These are phyloP conservation scores for Ischnura elegans DNA, from an alignment of 2,888 invertebrate species.

Conservation along the genomic window DNA sequence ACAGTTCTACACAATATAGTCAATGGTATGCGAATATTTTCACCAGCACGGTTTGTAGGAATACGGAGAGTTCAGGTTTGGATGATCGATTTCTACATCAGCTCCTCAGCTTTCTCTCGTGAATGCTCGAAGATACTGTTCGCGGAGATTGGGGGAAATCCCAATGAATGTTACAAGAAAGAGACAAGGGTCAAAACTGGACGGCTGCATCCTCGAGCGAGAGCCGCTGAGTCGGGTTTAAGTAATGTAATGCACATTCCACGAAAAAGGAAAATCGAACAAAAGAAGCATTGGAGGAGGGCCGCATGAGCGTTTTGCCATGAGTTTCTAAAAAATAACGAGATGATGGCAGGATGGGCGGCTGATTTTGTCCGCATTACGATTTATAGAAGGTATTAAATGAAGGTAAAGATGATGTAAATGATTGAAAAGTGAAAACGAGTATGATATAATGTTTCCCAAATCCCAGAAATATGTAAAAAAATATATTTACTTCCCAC, in stretches of 20 bases:
- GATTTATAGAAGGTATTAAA: too few relatives aligned
- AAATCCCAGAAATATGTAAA: too few relatives aligned
- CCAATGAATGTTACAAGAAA: background rate
- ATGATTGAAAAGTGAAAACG: too few relatives aligned
- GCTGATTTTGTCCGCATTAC: too few relatives aligned
- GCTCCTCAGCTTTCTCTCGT: background rate
- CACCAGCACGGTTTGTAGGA: background rate
- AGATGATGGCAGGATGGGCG: too few relatives aligned
- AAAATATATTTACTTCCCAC: too few relatives aligned
- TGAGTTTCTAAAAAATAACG: too few relatives aligned
- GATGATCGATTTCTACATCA: background rate
- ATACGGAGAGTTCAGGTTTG: background rate
- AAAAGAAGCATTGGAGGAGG: too few relatives aligned
- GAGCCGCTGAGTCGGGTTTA: background rate
- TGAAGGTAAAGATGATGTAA: too few relatives aligned
- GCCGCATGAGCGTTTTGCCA: too few relatives aligned
- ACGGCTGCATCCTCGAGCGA: background rate
- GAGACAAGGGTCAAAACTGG: background rate
- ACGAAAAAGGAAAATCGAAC: background rate
- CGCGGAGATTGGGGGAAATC: background rate
- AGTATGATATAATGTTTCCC: too few relatives aligned
- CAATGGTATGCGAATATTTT: background rate
- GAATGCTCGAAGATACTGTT: background rate
- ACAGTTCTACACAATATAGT: too few relatives aligned
- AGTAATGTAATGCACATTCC: background rate